These are phyloP conservation scores for Torymus aiolomorphi DNA, from an alignment of 2,888 invertebrate species.

Conservation along the genomic window DNA sequence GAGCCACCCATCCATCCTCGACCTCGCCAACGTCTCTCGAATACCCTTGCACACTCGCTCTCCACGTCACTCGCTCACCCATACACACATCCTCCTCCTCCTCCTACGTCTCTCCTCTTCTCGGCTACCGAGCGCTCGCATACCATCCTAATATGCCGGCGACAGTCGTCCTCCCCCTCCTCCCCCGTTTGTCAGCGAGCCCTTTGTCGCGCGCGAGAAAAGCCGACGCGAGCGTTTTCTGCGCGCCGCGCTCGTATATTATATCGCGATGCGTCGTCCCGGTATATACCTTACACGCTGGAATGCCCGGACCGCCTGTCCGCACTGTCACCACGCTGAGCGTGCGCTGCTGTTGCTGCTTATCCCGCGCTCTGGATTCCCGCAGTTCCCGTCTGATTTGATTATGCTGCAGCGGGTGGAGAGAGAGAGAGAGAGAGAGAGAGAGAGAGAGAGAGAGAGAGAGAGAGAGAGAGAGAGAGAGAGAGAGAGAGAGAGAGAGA, in stretches of 20 bases:
- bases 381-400: background rate
- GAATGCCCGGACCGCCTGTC: slow-evolving; percentile 63
- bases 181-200: slow-evolving; percentile 65
- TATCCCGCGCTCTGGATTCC: too few species aligned
- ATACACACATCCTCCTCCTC: too few species aligned
- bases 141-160: slow-evolving; percentile 74
- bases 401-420: background rate
- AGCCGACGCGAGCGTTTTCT: slow-evolving; percentile 63
- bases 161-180: slow-evolving; percentile 61
- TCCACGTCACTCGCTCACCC: too few species aligned
- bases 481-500: too few species aligned
- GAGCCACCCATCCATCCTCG: background rate
- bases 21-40: too few species aligned
- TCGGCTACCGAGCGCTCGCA: slow-evolving; percentile 60
- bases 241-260: slow-evolving; percentile 72
- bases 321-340: background rate
- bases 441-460: too few species aligned
- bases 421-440: background rate
- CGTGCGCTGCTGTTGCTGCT: too few species aligned
- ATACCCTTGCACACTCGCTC: too few species aligned
- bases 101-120: too few species aligned
- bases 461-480: too few species aligned
- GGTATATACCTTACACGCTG: slow-evolving; percentile 46
- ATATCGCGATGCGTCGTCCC: slow-evolving; percentile 68
- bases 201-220: slow-evolving; percentile 72